Conservation (phyloP, 2,113 vertebrate species). For the Eolophus roseicapilla region DNA sequence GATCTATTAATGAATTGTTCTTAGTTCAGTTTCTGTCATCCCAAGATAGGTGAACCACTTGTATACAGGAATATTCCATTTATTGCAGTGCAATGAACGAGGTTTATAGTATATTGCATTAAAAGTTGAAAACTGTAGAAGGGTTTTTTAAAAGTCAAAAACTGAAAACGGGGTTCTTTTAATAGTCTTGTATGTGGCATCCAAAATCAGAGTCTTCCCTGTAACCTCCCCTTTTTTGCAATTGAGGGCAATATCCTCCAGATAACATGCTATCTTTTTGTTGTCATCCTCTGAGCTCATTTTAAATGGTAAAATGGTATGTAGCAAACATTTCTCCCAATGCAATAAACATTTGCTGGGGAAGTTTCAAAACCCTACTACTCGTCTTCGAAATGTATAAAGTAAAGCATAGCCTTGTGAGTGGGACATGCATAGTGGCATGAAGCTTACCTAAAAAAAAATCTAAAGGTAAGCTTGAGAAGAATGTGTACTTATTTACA, state of each 20-base stretch:
- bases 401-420: not conserved
- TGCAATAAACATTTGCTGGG: not conserved
- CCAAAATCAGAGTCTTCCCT: not conserved
- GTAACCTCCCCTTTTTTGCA: not conserved
- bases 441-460: not conserved
- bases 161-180: not conserved
- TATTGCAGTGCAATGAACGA: not conserved
- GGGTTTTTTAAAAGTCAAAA: not conserved
- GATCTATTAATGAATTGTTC: not conserved
- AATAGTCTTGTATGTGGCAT: not conserved
- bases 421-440: not conserved
- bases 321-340: not conserved
- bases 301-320: not conserved
- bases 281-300: not conserved
- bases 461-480: not conserved
- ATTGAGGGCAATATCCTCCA: not conserved
- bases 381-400: not conserved
- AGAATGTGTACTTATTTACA: not conserved
- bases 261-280: not conserved
- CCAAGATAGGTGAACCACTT: not conserved
- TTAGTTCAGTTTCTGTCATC: not conserved
- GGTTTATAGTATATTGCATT: not conserved
- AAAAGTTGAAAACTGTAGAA: not conserved
- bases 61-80: not conserved
- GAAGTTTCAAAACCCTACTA: not conserved